These are phyloP conservation scores for Euzetes globulus DNA, from an alignment of 2,888 invertebrate species.

Conservation along the genomic window DNA sequence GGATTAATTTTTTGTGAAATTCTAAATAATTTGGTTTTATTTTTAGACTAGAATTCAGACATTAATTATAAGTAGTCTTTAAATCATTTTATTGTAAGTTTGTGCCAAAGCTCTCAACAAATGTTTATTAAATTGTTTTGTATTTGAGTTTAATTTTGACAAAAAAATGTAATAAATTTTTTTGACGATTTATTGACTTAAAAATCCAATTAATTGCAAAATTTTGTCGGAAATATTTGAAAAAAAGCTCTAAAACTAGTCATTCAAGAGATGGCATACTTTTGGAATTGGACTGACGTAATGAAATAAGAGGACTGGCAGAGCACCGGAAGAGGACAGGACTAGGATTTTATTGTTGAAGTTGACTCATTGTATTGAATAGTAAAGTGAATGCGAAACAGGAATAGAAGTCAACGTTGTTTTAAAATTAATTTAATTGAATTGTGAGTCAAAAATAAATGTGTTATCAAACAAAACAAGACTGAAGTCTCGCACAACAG, in stretches of 20 bases:
- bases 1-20: neutral
- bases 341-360: neutral
- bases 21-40: neutral
- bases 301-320: too few relatives aligned
- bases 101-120: neutral
- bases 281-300: too few relatives aligned
- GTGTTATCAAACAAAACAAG: neutral
- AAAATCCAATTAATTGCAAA: neutral
- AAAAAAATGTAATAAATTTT: neutral
- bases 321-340: too few relatives aligned
- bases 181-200: neutral
- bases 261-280: neutral
- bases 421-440: neutral
- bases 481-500: neutral
- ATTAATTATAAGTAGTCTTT: neutral
- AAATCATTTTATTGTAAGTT: neutral
- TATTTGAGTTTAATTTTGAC: neutral
- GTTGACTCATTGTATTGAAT: neutral
- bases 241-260: neutral
- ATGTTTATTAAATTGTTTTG: neutral
- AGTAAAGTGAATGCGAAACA: neutral
- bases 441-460: neutral
- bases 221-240: neutral
- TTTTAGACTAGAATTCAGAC: neutral
- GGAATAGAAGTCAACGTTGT: neutral